Evolutionary conservation across 2,113 vertebrate genomes (phyloP).

Genomic region (Desmodus rotundus): DNA sequence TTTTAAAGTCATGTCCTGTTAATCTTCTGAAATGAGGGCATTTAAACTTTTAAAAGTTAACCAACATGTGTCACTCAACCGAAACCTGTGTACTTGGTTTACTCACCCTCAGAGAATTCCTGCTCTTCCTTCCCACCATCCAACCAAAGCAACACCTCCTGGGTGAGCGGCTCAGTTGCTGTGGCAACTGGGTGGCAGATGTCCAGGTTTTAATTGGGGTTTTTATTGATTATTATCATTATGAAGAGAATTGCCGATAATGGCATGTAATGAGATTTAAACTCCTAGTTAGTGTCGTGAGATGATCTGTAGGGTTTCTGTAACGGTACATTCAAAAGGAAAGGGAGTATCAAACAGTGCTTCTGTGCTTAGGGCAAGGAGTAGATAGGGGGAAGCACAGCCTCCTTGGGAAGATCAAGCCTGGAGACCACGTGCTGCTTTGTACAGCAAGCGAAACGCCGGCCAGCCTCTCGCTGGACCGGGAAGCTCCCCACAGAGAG

Average conservation of each 20-base stretch:
- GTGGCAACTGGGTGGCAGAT: neutral
- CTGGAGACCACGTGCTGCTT: neutral
- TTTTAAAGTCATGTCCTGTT: neutral
- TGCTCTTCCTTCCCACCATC: neutral
- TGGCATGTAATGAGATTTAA: neutral
- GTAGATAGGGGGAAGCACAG: neutral
- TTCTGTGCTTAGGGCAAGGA: neutral
- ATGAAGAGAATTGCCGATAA: neutral
- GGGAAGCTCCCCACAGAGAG: neutral
- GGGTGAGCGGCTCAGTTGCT: neutral
- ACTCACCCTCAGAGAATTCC: neutral
- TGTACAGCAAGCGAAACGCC: neutral
- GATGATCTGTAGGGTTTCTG: neutral
- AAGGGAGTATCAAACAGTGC: neutral
- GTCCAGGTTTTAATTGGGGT: neutral
- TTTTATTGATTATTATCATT: neutral
- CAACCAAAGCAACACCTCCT: neutral
- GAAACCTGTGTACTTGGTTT: neutral
- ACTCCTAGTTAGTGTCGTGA: neutral
- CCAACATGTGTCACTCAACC: neutral
- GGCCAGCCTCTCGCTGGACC: neutral
- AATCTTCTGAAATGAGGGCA: neutral
- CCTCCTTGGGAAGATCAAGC: neutral
- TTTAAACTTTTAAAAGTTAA: conserved; percentile 5
- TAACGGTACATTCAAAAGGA: neutral